Evolutionary conservation across 2,113 vertebrate genomes (phyloP).

Genomic region (Gobius niger): DNA sequence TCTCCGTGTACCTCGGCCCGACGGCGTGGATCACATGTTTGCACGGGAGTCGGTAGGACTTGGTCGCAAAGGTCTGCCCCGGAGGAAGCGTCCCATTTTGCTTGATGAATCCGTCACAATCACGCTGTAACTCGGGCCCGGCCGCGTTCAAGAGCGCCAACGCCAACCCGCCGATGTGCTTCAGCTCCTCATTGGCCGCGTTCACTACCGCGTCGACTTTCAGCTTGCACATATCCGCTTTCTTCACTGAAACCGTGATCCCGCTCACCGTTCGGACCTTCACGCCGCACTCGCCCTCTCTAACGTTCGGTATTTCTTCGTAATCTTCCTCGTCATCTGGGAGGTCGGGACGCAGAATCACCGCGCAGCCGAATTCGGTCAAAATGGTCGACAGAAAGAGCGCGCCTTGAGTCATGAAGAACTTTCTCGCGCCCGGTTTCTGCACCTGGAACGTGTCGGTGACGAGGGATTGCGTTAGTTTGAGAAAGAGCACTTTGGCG

Average conservation of each 20-base stretch:
- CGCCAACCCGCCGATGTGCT: constrained; percentile 77
- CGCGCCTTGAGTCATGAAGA: constrained; percentile 70
- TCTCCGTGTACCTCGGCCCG: constrained; percentile 75
- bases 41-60: constrained; percentile 77
- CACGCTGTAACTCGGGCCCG: constrained; percentile 78
- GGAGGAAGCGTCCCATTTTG: constrained; percentile 37
- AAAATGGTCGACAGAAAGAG: constrained; percentile 50
- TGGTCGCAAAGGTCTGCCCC: constrained; percentile 59
- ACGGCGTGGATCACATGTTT: constrained; percentile 83
- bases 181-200: constrained; percentile 80
- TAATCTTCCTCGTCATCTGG: constrained; percentile 24
- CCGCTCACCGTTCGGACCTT: constrained; percentile 61
- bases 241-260: constrained; percentile 71
- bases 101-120: constrained; percentile 66
- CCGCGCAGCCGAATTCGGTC: constrained; percentile 64
- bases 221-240: constrained; percentile 73
- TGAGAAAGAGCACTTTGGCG: constrained; percentile 33
- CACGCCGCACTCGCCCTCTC: not conserved
- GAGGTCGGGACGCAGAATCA: constrained; percentile 67
- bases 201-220: constrained; percentile 83
- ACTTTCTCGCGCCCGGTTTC: constrained; percentile 81
- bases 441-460: constrained; percentile 63
- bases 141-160: constrained; percentile 72
- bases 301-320: not conserved
- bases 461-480: constrained; percentile 51